phyloP scores from a whole-genome alignment of 2,113 vertebrate species.

The Isurus oxyrinchus region DNA sequence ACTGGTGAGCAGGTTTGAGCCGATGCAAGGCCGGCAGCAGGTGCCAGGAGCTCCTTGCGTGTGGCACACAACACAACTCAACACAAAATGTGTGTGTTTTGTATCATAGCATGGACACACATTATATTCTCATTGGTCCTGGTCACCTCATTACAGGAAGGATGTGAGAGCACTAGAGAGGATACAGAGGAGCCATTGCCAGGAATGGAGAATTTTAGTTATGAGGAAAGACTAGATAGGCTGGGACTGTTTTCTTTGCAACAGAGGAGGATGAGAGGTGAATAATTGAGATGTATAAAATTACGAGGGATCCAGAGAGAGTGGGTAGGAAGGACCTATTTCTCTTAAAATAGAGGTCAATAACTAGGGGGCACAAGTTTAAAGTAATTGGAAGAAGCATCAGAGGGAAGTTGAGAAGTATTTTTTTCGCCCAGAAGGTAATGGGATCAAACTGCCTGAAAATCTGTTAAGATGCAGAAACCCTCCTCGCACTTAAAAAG shows the following conservation, averaged over 20 bases:
- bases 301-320: no score
- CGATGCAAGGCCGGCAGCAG: background rate
- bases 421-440: no score
- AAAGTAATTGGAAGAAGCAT: no score
- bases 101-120: background rate
- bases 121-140: background rate
- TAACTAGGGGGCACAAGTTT: no score
- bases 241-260: background rate
- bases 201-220: background rate
- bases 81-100: background rate
- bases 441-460: no score
- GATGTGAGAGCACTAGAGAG: background rate
- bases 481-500: background rate
- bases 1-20: background rate
- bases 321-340: no score
- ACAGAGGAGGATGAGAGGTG: background rate
- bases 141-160: background rate
- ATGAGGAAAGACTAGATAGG: background rate
- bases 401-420: no score
- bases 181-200: background rate
- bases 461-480: background rate
- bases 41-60: background rate
- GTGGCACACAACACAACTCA: background rate
- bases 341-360: no score
- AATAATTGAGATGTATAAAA: background rate